These are phyloP conservation scores for Metellina segmentata DNA, from an alignment of 2,888 invertebrate genomes.

Conservation along the genomic window DNA sequence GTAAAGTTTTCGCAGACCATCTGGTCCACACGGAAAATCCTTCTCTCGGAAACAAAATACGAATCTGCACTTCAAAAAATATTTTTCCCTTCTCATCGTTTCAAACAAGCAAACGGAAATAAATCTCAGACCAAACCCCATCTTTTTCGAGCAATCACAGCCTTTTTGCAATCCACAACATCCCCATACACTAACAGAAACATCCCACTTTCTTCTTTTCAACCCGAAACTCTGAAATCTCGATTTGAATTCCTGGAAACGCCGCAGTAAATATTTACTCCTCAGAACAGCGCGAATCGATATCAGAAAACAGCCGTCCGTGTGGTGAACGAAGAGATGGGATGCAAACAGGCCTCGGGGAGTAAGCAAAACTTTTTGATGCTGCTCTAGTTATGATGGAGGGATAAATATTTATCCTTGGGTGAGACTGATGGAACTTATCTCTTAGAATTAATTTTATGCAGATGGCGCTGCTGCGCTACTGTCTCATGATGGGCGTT, in stretches of 20 bases:
- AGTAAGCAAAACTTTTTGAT: neutral
- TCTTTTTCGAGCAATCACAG: too few species aligned
- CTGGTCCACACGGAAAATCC: too few species aligned
- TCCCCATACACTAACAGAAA: too few species aligned
- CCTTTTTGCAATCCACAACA: too few species aligned
- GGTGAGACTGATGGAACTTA: neutral
- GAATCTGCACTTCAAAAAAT: too few species aligned
- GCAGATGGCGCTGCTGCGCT: neutral
- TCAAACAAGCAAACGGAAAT: neutral
- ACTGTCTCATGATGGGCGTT: too few species aligned
- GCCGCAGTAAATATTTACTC: neutral
- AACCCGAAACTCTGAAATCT: neutral
- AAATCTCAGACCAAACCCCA: neutral
- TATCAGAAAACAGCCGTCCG: neutral
- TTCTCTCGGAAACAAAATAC: too few species aligned
- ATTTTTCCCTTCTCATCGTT: too few species aligned
- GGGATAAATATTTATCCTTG: neutral
- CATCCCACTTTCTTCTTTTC: neutral
- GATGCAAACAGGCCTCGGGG: neutral
- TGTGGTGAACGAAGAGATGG: neutral
- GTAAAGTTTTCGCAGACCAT: too few species aligned
- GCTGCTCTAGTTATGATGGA: neutral
- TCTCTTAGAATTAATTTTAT: neutral
- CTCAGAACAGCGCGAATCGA: neutral
- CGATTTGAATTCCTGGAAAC: neutral